phyloP scores from a whole-genome alignment of 2,888 invertebrate genomes.

The Strigamia transsilvanica region DNA sequence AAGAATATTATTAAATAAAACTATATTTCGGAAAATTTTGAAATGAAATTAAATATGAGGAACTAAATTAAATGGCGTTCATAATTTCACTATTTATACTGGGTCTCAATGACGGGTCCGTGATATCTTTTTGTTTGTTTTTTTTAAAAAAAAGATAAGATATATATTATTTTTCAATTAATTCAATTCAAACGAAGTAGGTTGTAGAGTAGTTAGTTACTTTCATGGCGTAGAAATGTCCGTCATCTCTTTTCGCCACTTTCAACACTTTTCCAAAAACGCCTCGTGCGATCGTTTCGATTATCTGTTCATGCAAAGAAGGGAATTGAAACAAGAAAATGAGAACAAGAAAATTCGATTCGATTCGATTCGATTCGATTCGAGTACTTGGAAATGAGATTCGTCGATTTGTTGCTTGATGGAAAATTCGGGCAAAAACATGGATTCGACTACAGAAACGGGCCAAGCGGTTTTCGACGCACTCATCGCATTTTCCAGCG shows the following conservation, averaged over 20 bases:
- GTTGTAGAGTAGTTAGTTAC: no score
- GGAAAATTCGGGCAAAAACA: conserved; percentile 89
- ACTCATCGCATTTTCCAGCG: conserved; percentile 70
- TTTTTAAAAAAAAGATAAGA: no score
- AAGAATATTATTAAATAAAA: no score
- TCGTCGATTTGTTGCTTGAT: conserved; percentile 72
- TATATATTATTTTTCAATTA: no score
- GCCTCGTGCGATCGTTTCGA: conserved; percentile 82
- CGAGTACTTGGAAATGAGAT: conserved; percentile 67
- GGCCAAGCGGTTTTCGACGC: conserved; percentile 81
- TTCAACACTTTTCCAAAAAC: conserved; percentile 90
- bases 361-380: no score
- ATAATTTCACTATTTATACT: no score
- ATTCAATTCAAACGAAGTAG: no score
- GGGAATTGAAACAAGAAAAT: background rate
- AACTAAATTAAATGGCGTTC: no score
- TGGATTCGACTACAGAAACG: conserved; percentile 80
- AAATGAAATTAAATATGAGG: no score
- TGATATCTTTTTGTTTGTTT: no score
- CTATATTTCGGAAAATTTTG: no score
- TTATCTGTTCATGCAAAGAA: conserved; percentile 65
- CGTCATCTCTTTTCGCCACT: conserved; percentile 74
- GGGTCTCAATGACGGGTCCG: no score
- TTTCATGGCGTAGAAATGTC: conserved; percentile 83
- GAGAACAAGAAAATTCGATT: background rate